Base-by-base conservation (phyloP, 2,888 invertebrate genomes). In the Archips xylosteana region DNA sequence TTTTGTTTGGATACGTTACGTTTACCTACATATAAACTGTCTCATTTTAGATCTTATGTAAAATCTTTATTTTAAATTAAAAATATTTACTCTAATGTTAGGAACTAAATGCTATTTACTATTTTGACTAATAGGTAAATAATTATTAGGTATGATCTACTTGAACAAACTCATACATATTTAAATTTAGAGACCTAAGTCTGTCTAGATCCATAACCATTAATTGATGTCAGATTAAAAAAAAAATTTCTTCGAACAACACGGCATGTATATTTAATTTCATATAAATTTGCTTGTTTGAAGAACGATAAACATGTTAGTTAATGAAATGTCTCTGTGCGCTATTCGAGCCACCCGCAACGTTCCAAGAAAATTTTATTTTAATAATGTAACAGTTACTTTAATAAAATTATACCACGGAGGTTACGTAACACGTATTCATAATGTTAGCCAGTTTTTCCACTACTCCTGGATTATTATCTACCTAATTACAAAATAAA, bases 321-420 rank as follows among this genome's bases (percentile, higher is more conserved):
- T 32, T 57, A 57, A 57, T 57, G 57, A 32, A 57, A 57, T 57
- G 32, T 32, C 57, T 23, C 57, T 57, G 57, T 54, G 39, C 54
- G 54, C 23, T 54, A 23, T 54, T 54, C 9, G 23, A 54, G 63
- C 47, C 47, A 32, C 63, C 47, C 63, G 63, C 15, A 47, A 2
- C 8, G 63, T 63, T 63, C 63, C 45, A 32, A 63, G 63, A 45
- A 63, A 47, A 63, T 34, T 63, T 8, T 32, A 47, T 63, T 63
- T 34, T 47, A 47, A 13, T 47, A 36, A 60, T 60, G 60, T 36
- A 63, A 63, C 63, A 63, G 47, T 63, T 63, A 47, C 34, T 47
- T 57, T 57, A 45, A 63, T 63, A 63, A 63, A 63, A 23, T 15
- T 62, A 63, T n/a, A 13, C 32, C 12, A 13, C 6, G 63, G 32